Evolutionary conservation across 23 tunicate species (phyloP), one percentile per base, ranked within the genome.

Genomic region (Phallusia fumigata): DNA sequence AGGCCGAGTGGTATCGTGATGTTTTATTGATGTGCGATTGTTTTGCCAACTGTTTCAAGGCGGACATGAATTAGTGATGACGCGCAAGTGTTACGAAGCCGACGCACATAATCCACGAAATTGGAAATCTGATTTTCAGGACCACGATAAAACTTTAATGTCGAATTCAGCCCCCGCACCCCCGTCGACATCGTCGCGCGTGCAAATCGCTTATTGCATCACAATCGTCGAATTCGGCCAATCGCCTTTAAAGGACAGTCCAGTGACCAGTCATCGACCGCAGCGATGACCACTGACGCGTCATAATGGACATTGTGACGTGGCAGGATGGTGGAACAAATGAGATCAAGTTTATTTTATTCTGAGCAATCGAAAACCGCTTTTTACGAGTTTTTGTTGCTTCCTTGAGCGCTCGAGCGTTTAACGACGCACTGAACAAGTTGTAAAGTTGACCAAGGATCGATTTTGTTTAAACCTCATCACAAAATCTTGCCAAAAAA

Each of bases 271-370:
- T 10, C 5, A 40, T 40, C 47, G 47, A 40, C 47, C 47, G 47
- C 47, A 40, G 11, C 74, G 74, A 30, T 35, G 85, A 64, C 33
- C 53, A 83, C 44, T 83, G 78, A 47, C 8, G 79, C 69, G 86
- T 32, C 74, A 83, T 83, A 83, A 83, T 83, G 31, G 36, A 49
- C 36, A 36, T 83, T 83, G 69, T 74, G 79, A 83, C 86, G 86
- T 21, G 50, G 69, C 69, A 21, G 69, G 13, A 6, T 58, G 69
- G 69, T 24, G 69, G 69, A 58, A 58, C 69, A 58, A 58, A 58
- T 58, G 69, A 22, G 69, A 24, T 58, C 2, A 58, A 58, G 26
- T 58, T 58, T 11, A 13, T 21, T 58, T 58, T 21, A 13, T 6
- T 6, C 2, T 58, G 3, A 16, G 16, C 26, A 24, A 58, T 58